Percentiles rank a stretch among this genome's conserved stretches.
These are phyloP conservation scores for Drosophila bocki DNA, from an alignment of 1,140 invertebrate genomes.

Conservation along the genomic window DNA sequence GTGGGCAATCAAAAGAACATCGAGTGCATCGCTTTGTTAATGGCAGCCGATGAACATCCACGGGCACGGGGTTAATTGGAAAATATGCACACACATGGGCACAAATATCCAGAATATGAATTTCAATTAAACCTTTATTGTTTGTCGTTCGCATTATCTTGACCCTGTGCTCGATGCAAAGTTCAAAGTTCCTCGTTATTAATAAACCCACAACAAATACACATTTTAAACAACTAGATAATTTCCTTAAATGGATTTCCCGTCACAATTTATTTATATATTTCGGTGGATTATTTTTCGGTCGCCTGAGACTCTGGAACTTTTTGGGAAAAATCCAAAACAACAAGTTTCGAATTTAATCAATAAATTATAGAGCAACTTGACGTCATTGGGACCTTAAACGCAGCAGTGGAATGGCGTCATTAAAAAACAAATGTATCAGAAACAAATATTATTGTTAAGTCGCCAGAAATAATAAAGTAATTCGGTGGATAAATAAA, in stretches of 20 bases:
- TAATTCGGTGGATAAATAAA: slow-evolving; percentile 22
- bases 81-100: slow-evolving; percentile 30
- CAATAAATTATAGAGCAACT: slow-evolving; percentile 41
- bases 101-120: slow-evolving; percentile 27
- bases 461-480: slow-evolving; percentile 24
- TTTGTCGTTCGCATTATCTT: slow-evolving; percentile 38
- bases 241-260: slow-evolving; percentile 9
- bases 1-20: slow-evolving; percentile 48
- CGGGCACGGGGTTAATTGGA: slow-evolving; percentile 40
- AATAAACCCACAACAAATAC: slow-evolving; percentile 13
- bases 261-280: slow-evolving; percentile 22
- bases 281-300: slow-evolving; percentile 14
- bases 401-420: slow-evolving; percentile 29
- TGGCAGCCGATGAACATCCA: slow-evolving; percentile 15
- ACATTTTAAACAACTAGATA: slow-evolving; percentile 10
- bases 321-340: slow-evolving; percentile 27
- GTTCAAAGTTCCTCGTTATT: slow-evolving; percentile 41
- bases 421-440: slow-evolving; percentile 17
- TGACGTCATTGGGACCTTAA: slow-evolving; percentile 45
- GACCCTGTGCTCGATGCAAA: slow-evolving; percentile 30
- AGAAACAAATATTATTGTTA: slow-evolving; percentile 40
- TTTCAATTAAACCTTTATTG: slow-evolving; percentile 55
- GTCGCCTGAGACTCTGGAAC: slow-evolving; percentile 24
- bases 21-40: slow-evolving; percentile 54
- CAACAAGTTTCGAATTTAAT: slow-evolving; percentile 33